A percentile compares a stretch with the other conserved stretches of the same genome.
These are phyloP conservation scores for Alethe diademata DNA, from an alignment of 2,113 vertebrate species.

Conservation along the genomic window DNA sequence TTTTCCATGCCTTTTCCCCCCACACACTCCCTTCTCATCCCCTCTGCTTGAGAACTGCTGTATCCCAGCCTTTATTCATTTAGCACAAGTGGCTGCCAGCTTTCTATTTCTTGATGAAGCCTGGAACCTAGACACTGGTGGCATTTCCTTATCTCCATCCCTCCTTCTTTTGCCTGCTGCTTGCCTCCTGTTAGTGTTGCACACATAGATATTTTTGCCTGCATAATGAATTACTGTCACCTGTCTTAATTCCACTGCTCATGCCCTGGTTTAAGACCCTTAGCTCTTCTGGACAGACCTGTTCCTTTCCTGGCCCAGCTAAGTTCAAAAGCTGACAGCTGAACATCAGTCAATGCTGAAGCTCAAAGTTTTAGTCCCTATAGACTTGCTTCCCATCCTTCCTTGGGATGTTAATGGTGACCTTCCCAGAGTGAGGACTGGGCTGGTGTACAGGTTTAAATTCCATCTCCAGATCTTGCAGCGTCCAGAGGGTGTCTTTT, in stretches of 20 bases:
- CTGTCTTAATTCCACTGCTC: background rate
- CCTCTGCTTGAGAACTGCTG: background rate
- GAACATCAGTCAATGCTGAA: background rate
- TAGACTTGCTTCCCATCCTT: background rate
- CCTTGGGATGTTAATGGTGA: background rate
- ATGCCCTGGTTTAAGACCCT: background rate
- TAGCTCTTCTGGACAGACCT: background rate
- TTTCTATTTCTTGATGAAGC: background rate
- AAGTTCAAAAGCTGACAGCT: background rate
- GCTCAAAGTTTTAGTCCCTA: background rate
- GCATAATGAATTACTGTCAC: background rate
- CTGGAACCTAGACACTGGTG: background rate
- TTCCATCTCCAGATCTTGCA: background rate
- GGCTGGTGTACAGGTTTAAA: background rate
- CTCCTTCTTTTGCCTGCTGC: background rate
- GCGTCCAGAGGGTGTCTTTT: background rate
- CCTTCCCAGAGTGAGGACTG: background rate
- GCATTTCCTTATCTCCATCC: background rate
- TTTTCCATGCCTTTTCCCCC: background rate
- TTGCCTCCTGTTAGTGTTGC: background rate
- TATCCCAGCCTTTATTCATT: background rate
- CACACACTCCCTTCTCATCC: background rate
- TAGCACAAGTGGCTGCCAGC: background rate
- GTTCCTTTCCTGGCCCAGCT: background rate
- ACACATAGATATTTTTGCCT: background rate